Base-by-base conservation (phyloP, 2,888 invertebrate genomes). In the Spodoptera picta region DNA sequence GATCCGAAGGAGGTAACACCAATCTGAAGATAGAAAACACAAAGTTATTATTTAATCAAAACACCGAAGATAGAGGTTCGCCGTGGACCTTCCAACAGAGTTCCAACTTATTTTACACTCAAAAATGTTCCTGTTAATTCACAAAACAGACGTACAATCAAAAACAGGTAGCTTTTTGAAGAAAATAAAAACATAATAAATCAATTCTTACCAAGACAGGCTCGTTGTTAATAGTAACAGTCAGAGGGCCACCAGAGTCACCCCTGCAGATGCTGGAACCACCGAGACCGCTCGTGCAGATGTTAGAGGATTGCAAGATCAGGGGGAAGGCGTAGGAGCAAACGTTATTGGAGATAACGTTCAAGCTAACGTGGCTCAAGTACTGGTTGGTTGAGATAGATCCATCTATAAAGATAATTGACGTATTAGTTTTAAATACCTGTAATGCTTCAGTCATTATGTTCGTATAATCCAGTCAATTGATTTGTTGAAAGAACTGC, bases 201-300 rank as follows among this genome's bases (percentile, higher is more conserved):
- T 14, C n/a, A 48, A 57, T 49, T 68, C 83, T 67, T 78, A 91
- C 91, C 83, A 90, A 54, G 19, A 88, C 42, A 2, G 51, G 72
- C 3, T 69, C 60, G 62, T 75, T 66, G 23, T 73, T 27, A 11
- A 81, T 79, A 4, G 24, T 27, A 41, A 81, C 61, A 7, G 78
- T 70, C 7, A 92, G 81, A 9, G 92, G 92, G 2, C 92, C 91
- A 12, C 92, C 91, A 23, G 92, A 92, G 68, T 92, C 92, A 3
- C 92, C 91, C 0, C 72, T 54, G 75, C 92, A 92, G 2, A 83
- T 83, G 49, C 85, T 72, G 6, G 52, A 41, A 2, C 84, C 82
- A 3, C 84, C 85, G 7, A 79, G 4, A 0, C 88, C 86, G 46
- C 88, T 89, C 59, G 86, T 87, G 75, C 88, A 92, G 61, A 91